These are phyloP conservation scores for Drosophila aff. DNA, from an alignment of 1,140 invertebrate species.

Conservation along the genomic window DNA sequence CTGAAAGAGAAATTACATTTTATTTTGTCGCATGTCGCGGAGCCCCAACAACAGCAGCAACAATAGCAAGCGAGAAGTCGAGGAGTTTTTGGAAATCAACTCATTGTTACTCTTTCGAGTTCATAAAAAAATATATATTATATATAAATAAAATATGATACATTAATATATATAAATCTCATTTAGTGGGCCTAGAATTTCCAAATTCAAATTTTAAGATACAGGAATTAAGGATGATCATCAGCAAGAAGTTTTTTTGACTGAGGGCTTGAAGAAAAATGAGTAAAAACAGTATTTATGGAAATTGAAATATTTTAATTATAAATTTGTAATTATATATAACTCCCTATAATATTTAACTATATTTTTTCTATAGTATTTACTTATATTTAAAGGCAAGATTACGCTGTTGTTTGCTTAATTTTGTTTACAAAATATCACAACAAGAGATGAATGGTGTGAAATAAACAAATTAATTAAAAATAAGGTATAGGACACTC, in stretches of 20 bases:
- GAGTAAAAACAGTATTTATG: background rate
- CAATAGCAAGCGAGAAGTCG: background rate
- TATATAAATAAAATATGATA: background rate
- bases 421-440: background rate
- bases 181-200: background rate
- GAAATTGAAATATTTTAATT: background rate
- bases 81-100: background rate
- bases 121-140: background rate
- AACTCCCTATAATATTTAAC: background rate
- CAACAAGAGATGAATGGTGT: too few species aligned
- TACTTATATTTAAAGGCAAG: background rate
- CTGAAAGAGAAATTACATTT: conserved; percentile 55
- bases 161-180: too few species aligned
- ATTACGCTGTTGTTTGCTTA: background rate
- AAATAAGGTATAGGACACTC: too few species aligned
- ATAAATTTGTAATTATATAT: background rate
- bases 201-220: background rate
- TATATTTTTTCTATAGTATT: background rate
- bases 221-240: background rate
- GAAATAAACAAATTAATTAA: background rate
- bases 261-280: background rate
- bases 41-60: conserved; percentile 25
- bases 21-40: conserved; percentile 76
- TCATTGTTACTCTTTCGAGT: background rate
- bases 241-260: background rate